These are phyloP conservation scores for Pseudopleuronectes americanus DNA, from an alignment of 2,797 vertebrate genomes.

Conservation along the genomic window DNA sequence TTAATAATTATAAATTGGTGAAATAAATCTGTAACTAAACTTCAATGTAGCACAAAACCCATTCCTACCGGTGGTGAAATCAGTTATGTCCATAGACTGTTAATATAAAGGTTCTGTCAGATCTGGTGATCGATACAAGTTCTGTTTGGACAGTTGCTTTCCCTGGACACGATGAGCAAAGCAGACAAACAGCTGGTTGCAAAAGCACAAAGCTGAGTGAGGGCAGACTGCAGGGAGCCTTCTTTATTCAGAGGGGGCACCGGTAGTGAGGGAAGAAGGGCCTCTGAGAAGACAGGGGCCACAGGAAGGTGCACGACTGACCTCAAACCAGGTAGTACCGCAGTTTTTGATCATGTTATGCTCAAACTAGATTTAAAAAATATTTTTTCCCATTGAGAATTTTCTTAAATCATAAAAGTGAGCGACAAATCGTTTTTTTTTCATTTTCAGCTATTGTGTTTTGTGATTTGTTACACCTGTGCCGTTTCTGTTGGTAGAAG, in stretches of 20 bases:
- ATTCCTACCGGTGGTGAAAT: too few relatives aligned
- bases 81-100: too few relatives aligned
- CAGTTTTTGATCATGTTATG: not conserved
- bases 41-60: too few relatives aligned
- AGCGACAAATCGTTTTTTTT: too few relatives aligned
- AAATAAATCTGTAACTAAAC: too few relatives aligned
- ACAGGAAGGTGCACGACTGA: conserved; percentile 9
- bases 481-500: too few relatives aligned
- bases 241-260: conserved; percentile 32
- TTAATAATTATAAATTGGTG: too few relatives aligned
- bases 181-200: conserved; percentile 62
- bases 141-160: conserved; percentile 77
- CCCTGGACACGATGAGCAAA: conserved; percentile 61
- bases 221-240: conserved; percentile 30
- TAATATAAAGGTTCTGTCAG: too few relatives aligned
- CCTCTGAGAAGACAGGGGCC: conserved; percentile 12
- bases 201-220: conserved; percentile 54
- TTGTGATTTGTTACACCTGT: too few relatives aligned
- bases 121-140: conserved; percentile 55
- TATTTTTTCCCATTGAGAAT: too few relatives aligned
- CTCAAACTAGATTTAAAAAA: not conserved
- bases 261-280: conserved; percentile 7
- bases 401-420: too few relatives aligned
- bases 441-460: too few relatives aligned
- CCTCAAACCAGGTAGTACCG: not conserved